Evolutionary conservation across 2,797 vertebrate species (phyloP).

Genomic region (Alouatta caraya): DNA sequence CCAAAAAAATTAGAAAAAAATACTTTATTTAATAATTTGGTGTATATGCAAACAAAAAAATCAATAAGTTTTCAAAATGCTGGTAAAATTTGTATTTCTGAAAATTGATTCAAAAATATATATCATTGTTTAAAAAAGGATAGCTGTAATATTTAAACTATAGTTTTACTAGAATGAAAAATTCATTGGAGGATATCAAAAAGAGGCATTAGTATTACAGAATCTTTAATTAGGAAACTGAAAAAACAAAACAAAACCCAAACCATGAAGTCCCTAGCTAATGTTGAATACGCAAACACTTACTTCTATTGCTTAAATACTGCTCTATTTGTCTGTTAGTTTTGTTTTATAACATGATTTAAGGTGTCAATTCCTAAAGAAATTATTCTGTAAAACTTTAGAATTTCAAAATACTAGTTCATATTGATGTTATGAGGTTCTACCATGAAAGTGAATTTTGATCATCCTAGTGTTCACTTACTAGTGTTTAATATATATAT

Average conservation of each 20-base stretch:
- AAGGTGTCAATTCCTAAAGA: background rate
- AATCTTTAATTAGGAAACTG: background rate
- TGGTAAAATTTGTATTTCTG: background rate
- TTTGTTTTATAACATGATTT: background rate
- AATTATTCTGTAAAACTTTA: background rate
- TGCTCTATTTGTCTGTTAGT: background rate
- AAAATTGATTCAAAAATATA: background rate
- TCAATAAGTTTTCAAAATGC: background rate
- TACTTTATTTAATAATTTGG: background rate
- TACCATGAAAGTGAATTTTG: background rate
- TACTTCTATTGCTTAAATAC: background rate
- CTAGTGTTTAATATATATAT: background rate
- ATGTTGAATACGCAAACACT: background rate
- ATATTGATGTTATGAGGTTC: background rate
- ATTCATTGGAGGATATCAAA: background rate
- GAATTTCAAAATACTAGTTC: background rate
- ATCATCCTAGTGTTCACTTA: background rate
- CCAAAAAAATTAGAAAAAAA: background rate
- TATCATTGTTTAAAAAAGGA: background rate
- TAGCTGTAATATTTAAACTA: background rate
- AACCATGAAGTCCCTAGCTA: background rate
- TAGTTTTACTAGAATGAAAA: constrained; percentile 13
- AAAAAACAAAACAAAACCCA: too few relatives aligned
- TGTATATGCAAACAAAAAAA: background rate
- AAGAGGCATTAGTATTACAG: background rate